Evolutionary conservation across 2,113 vertebrate genomes (phyloP).

Genomic region (Cephalopterus ornatus): DNA sequence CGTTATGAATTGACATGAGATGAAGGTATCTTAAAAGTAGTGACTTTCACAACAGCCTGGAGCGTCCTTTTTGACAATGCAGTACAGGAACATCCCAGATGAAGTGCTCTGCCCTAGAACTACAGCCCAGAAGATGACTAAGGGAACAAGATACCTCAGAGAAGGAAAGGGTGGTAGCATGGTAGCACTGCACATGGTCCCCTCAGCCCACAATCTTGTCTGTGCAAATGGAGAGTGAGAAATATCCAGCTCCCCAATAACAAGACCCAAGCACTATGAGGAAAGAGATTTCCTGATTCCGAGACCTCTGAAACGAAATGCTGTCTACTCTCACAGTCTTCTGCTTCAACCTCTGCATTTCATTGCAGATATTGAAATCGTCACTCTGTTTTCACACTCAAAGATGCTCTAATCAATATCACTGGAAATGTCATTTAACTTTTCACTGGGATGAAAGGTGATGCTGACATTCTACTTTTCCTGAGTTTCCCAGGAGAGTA

Average conservation of each 20-base stretch:
- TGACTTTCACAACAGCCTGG: not conserved
- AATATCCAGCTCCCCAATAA: not conserved
- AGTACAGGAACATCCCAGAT: not conserved
- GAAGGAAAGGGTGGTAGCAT: not conserved
- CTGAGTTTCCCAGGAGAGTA: constrained; percentile 51
- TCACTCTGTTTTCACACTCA: constrained; percentile 26
- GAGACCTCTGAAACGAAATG: not conserved
- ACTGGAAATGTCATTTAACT: constrained; percentile 68
- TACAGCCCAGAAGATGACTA: not conserved
- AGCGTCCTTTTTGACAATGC: not conserved
- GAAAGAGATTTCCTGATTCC: not conserved
- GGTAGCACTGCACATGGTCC: no score
- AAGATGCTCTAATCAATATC: constrained; percentile 51
- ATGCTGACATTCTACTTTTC: constrained; percentile 71
- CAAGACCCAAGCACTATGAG: not conserved
- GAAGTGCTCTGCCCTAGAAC: not conserved
- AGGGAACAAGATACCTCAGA: not conserved
- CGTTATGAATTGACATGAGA: not conserved
- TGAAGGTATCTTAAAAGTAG: not conserved
- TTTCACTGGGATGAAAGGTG: constrained; percentile 47
- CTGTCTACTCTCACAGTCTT: not conserved
- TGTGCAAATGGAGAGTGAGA: not conserved
- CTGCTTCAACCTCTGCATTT: constrained; percentile 3
- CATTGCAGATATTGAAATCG: constrained; percentile 28
- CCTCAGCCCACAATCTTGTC: not conserved